Evolutionary conservation across 1,140 invertebrate genomes (phyloP).

Genomic region (Drosophila punjabiensis): DNA sequence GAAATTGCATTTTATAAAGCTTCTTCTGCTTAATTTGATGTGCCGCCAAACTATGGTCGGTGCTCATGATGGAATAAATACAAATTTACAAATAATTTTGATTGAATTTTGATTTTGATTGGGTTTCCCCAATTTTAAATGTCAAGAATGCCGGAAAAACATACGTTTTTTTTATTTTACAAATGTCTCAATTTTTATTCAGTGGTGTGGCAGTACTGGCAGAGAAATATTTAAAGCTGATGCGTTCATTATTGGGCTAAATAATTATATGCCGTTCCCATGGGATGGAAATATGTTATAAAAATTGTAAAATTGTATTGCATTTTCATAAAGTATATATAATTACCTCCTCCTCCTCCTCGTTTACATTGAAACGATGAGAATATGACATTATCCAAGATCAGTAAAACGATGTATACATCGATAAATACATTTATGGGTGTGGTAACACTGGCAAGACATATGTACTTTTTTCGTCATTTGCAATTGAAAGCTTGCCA

Average conservation of each 20-base stretch:
- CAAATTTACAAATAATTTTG: constrained; percentile 3
- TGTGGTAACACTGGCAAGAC: background rate
- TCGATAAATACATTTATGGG: background rate
- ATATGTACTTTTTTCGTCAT: background rate
- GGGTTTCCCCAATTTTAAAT: background rate
- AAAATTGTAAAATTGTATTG: too few species aligned
- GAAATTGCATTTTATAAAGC: background rate
- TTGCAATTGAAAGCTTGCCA: background rate
- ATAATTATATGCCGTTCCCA: too few species aligned
- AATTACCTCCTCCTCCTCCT: too few species aligned
- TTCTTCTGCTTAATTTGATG: background rate
- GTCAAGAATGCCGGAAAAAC: background rate
- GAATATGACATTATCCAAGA: background rate
- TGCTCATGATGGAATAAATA: constrained; percentile 3
- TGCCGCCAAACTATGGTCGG: too few species aligned
- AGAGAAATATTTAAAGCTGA: background rate
- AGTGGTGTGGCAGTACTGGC: background rate
- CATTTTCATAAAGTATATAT: too few species aligned
- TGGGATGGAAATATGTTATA: too few species aligned
- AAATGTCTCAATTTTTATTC: too few species aligned
- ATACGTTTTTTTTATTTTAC: background rate
- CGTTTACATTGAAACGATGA: background rate
- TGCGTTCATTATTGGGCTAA: background rate
- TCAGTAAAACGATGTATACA: background rate
- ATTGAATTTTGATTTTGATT: background rate